Base-by-base conservation (phyloP, 37 sponge, comb jelly and placozoan species). In the Aplysina aerophoba region DNA sequence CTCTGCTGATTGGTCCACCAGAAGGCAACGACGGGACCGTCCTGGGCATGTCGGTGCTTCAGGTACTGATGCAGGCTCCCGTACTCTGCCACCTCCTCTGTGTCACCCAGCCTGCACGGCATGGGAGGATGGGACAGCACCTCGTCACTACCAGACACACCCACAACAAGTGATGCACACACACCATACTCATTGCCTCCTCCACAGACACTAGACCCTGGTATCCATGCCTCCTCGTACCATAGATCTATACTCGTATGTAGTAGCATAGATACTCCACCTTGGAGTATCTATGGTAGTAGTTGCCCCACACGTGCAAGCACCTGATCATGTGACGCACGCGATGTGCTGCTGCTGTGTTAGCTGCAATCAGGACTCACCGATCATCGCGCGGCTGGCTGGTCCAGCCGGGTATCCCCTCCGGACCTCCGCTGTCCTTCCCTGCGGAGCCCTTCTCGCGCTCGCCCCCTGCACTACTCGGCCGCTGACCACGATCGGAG, bases 1-100 rank as follows among this genome's bases (percentile, higher is more conserved):
- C 61, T 85, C 38, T 87, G 75, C 59, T 89, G 83, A 24, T 85
- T 88, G 71, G 81, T 85, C 93, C 91, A 92, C 84, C 92, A 94
- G 4, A 89, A 84, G 14, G 95, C 88, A n/a, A 97, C 81, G 14
- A 92, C 83, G n/a, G 87, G 81, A 34, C 80, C 59, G 35, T 91
- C 90, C 35, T 94, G 68, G 31, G 71, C 80, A 68, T 97, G 97
- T 57, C 92, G 88, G 55, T 90, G 84, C 6, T 85, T 27, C 30
- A 97, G 85, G 71, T 92, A 97, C 65, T 94, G 85, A 66, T 94
- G 97, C 1, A 97, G 89, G 82, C 95, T 94, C 28, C 97, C 97
- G 63, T 83, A 81, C 33, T 85, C 35, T 20, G 69, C 75, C 33
- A 97, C 59, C 78, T 83, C 90, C 21, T 30, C 83, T 20, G 87